Percentiles rank a stretch among this genome's conserved stretches.
These are phyloP conservation scores for Lagorchestes hirsutus DNA, from an alignment of 2,797 vertebrate genomes.

Conservation along the genomic window DNA sequence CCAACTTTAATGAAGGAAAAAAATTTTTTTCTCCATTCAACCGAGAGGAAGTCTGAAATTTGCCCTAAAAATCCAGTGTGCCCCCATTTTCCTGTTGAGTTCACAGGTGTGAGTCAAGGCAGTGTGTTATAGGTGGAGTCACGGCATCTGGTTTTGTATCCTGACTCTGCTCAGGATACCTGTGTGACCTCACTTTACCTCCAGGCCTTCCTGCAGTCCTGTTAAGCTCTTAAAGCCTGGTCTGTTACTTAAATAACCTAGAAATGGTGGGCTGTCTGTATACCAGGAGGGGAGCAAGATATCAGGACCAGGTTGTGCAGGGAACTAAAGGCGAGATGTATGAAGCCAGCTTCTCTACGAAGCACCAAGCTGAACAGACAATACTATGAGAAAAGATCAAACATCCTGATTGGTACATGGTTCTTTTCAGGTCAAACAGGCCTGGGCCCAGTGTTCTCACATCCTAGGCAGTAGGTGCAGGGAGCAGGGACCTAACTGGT, in stretches of 20 bases:
- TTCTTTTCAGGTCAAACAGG: background rate
- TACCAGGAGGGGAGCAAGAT: background rate
- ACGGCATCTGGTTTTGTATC: background rate
- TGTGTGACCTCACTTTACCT: background rate
- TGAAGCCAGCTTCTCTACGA: background rate
- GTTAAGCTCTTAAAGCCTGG: background rate
- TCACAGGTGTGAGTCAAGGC: background rate
- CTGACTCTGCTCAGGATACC: background rate
- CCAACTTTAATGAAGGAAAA: slow-evolving; percentile 3
- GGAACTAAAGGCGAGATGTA: background rate
- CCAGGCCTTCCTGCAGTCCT: background rate
- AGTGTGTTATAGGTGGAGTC: background rate
- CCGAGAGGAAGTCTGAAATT: background rate
- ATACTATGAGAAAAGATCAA: background rate
- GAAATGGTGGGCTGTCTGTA: background rate
- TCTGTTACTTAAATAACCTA: background rate
- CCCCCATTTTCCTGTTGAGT: background rate
- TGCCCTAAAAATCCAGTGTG: background rate
- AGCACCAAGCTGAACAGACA: background rate
- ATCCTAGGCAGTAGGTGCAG: background rate
- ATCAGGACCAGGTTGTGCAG: background rate
- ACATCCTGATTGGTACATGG: background rate
- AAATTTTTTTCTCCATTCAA: slow-evolving; percentile 1
- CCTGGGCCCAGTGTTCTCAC: background rate
- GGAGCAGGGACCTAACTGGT: background rate